Conservation (phyloP, 1,140 invertebrate genomes). For the Cardiocondyla obscurior region DNA sequence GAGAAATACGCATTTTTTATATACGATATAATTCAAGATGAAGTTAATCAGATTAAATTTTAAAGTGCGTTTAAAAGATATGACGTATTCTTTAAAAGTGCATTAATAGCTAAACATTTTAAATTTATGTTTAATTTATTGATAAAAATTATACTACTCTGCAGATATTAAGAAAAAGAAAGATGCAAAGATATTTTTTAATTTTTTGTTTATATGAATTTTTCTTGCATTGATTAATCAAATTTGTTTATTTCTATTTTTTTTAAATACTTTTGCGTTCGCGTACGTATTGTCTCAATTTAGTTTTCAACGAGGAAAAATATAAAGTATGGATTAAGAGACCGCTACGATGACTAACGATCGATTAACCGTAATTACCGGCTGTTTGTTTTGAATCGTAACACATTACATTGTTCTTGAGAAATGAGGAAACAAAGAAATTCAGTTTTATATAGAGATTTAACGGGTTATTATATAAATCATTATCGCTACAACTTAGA, state of each 20-base stretch:
- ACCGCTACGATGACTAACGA: constrained; percentile 17
- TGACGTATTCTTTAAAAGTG: too few species aligned
- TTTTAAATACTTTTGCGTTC: background rate
- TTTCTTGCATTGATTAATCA: background rate
- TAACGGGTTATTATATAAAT: constrained; percentile 64
- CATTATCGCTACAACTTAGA: constrained; percentile 69
- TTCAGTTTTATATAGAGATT: constrained; percentile 49
- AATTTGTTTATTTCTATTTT: background rate
- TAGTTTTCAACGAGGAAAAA: background rate
- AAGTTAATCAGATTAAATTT: background rate
- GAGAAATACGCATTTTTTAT: background rate
- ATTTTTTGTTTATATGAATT: background rate
- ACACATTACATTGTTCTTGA: constrained; percentile 1
- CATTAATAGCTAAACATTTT: background rate
- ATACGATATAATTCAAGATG: background rate
- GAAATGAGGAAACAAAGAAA: constrained; percentile 10
- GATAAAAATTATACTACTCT: background rate
- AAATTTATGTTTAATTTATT: background rate
- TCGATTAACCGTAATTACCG: constrained; percentile 44
- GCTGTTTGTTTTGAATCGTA: constrained; percentile 22
- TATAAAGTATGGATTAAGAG: background rate
- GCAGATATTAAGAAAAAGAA: background rate
- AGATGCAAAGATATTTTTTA: constrained; percentile 18
- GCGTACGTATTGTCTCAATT: background rate
- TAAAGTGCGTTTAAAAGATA: background rate